phyloP scores from a whole-genome alignment of 2,888 invertebrate genomes.

The Acheta domesticus region DNA sequence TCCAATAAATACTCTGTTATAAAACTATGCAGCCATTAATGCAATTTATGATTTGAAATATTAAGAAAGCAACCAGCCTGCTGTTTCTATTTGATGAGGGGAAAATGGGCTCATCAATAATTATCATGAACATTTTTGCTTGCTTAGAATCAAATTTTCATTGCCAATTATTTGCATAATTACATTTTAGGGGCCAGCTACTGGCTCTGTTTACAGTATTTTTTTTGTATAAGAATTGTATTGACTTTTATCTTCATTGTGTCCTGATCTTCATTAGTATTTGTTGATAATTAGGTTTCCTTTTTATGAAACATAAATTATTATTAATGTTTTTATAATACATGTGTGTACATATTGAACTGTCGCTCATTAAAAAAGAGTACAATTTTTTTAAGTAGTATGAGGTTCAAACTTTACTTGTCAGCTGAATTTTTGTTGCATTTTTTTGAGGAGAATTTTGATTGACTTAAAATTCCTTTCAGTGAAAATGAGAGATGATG shows the following conservation, averaged over 20 bases:
- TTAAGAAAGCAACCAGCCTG: neutral
- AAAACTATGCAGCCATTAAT: neutral
- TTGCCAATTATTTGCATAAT: neutral
- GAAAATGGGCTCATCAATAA: neutral
- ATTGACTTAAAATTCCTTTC: constrained; percentile 7
- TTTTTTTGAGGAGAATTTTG: neutral
- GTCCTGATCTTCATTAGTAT: constrained; percentile 11
- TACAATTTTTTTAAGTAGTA: neutral
- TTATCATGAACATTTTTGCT: neutral
- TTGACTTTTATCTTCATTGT: neutral
- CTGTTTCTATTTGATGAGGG: neutral
- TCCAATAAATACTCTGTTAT: neutral
- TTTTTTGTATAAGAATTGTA: neutral
- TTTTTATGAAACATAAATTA: neutral
- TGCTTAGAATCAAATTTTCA: neutral
- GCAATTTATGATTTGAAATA: neutral
- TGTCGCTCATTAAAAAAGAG: neutral
- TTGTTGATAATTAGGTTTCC: neutral
- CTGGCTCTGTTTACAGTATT: constrained; percentile 1
- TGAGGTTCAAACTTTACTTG: neutral
- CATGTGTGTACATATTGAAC: constrained; percentile 10
- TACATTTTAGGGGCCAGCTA: neutral
- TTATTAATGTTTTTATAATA: constrained; percentile 6
- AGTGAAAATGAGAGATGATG: constrained; percentile 21
- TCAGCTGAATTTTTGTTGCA: neutral